Evolutionary conservation across 1,140 invertebrate species (phyloP), one percentile per base, ranked within the genome.

Genomic region (Aphelenchoides besseyi): DNA sequence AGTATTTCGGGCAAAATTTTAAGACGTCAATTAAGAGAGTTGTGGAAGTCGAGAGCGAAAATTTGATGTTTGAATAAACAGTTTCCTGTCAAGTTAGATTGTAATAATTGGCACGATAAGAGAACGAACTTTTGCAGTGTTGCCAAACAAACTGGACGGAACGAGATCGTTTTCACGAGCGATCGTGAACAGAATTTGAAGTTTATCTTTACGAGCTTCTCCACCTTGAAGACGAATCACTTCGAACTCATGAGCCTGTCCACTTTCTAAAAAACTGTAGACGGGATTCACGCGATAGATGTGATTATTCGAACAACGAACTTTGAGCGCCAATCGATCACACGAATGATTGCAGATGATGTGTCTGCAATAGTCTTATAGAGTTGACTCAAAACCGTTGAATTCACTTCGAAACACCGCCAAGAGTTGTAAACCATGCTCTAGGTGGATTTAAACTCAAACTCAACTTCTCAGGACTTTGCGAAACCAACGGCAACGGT

Each of bases 1-100:
- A 90, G 88, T 79, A 81, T 89, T 0, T 87, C 89, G 0, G 91
- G 91, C 48, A 92, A 92, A 87, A 91, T 91, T 73, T 82, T 92
- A 68, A 87, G 89, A 72, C 87, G 87, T 54, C 79, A 88, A 18
- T 76, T 91, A 1, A 82, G 81, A 68, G 77, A 82, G 16, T 23
- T n/a, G n/a, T n/a, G n/a, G 41, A 16, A 48, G 41, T 48, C 41
- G 41, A 48, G n/a, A n/a, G n/a, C n/a, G n/a, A n/a, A n/a, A n/a
- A n/a, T n/a, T n/a, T n/a, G n/a, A n/a, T 48, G 41, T 23, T 48
- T 48, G 41, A 48, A 48, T n/a, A n/a, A n/a, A n/a, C n/a, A 41
- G 5, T 41, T 5, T 41, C 5, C 37, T 41, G n/a, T 8, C 37
- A 8, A 69, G 18, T 72, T 35, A 72, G 28, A 72, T 74, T 12